Percentiles rank a stretch among this genome's conserved stretches.
Evolutionary conservation across 1,140 invertebrate genomes (phyloP).

Genomic region (Ectropis grisescens): DNA sequence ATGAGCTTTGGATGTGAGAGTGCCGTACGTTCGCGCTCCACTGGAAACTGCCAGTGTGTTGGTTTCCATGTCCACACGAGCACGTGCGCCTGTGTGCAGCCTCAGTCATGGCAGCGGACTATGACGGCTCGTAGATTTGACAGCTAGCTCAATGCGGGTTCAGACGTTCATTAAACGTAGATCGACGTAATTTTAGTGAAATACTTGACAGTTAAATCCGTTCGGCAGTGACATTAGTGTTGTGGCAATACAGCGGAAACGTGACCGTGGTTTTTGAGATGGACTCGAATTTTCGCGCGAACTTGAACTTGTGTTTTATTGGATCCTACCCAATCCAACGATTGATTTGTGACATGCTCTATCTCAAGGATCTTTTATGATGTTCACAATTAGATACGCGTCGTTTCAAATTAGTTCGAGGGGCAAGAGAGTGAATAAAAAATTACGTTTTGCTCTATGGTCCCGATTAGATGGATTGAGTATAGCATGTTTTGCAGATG

Average conservation of each 20-base stretch:
- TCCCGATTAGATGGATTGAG: conserved; percentile 34
- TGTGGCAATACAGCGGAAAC: conserved; percentile 15
- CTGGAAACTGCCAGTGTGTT: conserved; percentile 59
- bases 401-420: conserved; percentile 44
- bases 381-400: conserved; percentile 58
- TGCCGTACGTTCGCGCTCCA: conserved; percentile 48
- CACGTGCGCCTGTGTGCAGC: conserved; percentile 45
- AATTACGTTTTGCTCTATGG: conserved; percentile 40
- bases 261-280: conserved; percentile 14
- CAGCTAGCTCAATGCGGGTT: conserved; percentile 69
- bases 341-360: conserved; percentile 54
- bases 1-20: conserved; percentile 40
- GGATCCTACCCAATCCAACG: conserved; percentile 26
- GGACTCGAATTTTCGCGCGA: conserved; percentile 37
- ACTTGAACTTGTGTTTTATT: conserved; percentile 39
- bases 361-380: conserved; percentile 39
- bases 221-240: conserved; percentile 32
- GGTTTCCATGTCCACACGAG: conserved; percentile 40
- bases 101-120: conserved; percentile 64
- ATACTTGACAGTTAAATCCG: conserved; percentile 48
- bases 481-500: too few species aligned
- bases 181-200: conserved; percentile 58
- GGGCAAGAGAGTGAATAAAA: conserved; percentile 56
- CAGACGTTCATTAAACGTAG: conserved; percentile 65
- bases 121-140: conserved; percentile 70